Conservation (phyloP, 2,113 vertebrate species). For the zebrafish (Danio rerio) region GRCz12tu NC_133186.1:35419501-35420000, state of each 20-base stretch:
- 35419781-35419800: constrained; percentile 10
- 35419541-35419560: too few species aligned
- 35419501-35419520: too few species aligned
- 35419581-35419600: too few species aligned
- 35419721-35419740: neutral
- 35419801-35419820: constrained; percentile 8
- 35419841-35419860: neutral
- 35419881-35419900: neutral
- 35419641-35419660: too few species aligned
- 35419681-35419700: too few species aligned
- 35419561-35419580: too few species aligned
- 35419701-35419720: too few species aligned
- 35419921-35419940: neutral
- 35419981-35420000: constrained; percentile 72
- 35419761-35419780: neutral
- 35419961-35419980: constrained; percentile 66
- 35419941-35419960: constrained; percentile 53
- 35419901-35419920: constrained; percentile 24
- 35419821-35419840: neutral
- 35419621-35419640: too few species aligned
- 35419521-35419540: too few species aligned
- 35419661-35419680: too few species aligned
- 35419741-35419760: neutral
- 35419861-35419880: constrained; percentile 5
- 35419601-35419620: too few species aligned